Evolutionary conservation across 2,888 invertebrate genomes (phyloP).

Genomic region (Embidobia sp.): DNA sequence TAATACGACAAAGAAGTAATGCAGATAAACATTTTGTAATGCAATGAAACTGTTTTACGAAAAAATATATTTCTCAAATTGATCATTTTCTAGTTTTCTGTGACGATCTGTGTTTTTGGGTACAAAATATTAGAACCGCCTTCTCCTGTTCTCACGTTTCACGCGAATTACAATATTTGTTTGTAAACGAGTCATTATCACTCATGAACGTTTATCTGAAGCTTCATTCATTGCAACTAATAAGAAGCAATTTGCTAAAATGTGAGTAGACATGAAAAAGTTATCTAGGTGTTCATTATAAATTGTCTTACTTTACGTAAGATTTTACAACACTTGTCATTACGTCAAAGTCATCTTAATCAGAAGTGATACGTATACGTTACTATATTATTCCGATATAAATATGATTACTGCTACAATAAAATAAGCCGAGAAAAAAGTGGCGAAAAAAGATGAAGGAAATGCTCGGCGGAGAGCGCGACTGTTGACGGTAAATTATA

Average conservation of each 20-base stretch:
- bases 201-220: conserved; percentile 41
- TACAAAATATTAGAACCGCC: background rate
- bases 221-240: conserved; percentile 55
- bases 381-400: too few relatives aligned
- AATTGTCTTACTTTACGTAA: conserved; percentile 46
- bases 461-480: background rate
- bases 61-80: too few relatives aligned
- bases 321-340: conserved; percentile 24
- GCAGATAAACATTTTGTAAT: too few relatives aligned
- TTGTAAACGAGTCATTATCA: conserved; percentile 39
- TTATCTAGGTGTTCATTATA: conserved; percentile 54
- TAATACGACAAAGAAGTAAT: too few relatives aligned
- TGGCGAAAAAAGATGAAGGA: background rate
- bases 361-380: background rate
- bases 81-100: too few relatives aligned
- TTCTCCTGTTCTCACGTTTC: background rate
- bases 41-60: too few relatives aligned
- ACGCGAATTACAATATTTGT: conserved; percentile 33
- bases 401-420: too few relatives aligned
- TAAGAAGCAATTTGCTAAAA: conserved; percentile 50
- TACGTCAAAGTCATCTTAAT: conserved; percentile 36
- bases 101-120: too few relatives aligned
- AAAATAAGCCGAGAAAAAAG: too few relatives aligned
- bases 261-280: conserved; percentile 49
- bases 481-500: background rate